Conservation (phyloP, 2,797 vertebrate species). For the Phataginus tetradactyla region DNA sequence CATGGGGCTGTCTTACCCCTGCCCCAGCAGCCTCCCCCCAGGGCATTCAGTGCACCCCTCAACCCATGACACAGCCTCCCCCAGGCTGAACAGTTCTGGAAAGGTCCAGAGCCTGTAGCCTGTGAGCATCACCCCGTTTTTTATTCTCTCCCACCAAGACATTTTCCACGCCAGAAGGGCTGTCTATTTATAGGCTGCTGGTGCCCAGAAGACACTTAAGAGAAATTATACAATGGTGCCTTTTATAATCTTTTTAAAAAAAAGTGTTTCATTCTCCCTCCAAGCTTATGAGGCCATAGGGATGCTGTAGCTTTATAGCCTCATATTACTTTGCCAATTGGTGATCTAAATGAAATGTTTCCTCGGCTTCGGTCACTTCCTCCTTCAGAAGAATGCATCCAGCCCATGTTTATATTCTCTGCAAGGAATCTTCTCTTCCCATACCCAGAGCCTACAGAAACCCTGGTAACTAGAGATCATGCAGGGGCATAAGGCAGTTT, state of each 20-base stretch:
- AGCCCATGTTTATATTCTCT: neutral
- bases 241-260: constrained; percentile 9
- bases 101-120: neutral
- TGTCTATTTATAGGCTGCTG: constrained; percentile 15
- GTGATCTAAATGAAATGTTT: constrained; percentile 56
- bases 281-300: constrained; percentile 47
- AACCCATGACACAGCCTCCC: neutral
- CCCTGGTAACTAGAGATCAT: neutral
- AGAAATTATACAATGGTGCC: constrained; percentile 66
- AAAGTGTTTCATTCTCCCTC: constrained; percentile 58
- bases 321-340: neutral
- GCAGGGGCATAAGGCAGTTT: neutral
- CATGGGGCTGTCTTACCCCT: neutral
- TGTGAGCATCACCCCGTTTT: neutral
- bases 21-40: neutral
- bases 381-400: neutral
- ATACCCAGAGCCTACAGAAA: neutral
- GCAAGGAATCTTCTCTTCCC: neutral
- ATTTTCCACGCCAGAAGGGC: neutral
- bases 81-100: neutral
- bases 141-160: neutral
- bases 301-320: constrained; percentile 50
- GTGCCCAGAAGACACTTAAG: constrained; percentile 60
- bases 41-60: neutral
- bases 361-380: neutral